Base-by-base conservation (phyloP, 1,140 invertebrate genomes). In the Acromyrmex charruanus region DNA sequence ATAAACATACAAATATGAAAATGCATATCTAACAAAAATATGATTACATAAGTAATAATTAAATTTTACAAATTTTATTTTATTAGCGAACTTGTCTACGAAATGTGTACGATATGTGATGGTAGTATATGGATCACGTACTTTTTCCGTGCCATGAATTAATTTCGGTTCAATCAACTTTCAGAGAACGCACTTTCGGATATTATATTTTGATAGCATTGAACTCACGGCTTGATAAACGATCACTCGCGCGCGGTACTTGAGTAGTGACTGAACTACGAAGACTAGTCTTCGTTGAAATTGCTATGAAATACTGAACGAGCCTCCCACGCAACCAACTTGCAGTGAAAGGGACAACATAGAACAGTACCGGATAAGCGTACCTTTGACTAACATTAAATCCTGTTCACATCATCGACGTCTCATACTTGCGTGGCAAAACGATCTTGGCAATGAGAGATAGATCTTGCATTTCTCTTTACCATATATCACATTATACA, bases 301-400 rank as follows among this genome's bases (percentile, higher is more conserved):
- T 93, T 75, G 72, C 92, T 90, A 92, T 81, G 89, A 92, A 92
- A 92, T 92, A 86, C 88, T 89, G 85, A 86, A 89, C 88, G 59
- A 74, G 74, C 92, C 93, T 93, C 93, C 93, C 93, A 94, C 93
- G 90, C 93, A 90, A 85, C 49, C 85, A 85, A 85, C 91, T 90
- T 81, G 66, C 87, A 93, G 93, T 93, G 93, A 93, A 94, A 93
- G 93, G 93, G 91, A 93, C 90, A 92, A 92, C 91, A 77, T 82
- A 87, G 88, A 91, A 79, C 92, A 85, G 88, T 39, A 53, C 7
- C 77, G 87, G 68, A 91, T 90, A 91, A 86, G 89, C 88, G 89
- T 92, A 92, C 88, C 89, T 87, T 91, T 59, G 82, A 61, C 87
- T 87, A 58, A 25, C 58, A 68, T 82, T 80, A 88, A 88, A 89